These are phyloP conservation scores for Meteorus sp. DNA, from an alignment of 1,140 invertebrate genomes.

Conservation along the genomic window DNA sequence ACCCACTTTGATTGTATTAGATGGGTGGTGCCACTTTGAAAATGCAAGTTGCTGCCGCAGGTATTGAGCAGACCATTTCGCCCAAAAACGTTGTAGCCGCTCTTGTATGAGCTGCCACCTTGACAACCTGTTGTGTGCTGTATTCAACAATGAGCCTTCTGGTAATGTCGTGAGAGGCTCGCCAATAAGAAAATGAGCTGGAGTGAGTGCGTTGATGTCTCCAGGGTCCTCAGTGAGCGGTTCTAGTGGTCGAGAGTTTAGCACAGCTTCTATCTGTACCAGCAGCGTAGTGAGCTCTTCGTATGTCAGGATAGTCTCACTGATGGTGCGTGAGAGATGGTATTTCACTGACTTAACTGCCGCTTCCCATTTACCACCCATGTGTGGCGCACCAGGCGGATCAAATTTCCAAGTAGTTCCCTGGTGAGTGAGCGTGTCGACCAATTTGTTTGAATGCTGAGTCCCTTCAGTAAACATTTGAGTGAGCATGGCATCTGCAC, in stretches of 20 bases:
- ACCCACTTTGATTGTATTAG: conserved; percentile 6
- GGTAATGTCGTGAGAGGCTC: not conserved
- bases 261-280: not conserved
- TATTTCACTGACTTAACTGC: not conserved
- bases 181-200: conserved; percentile 1
- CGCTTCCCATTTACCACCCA: not conserved
- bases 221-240: not conserved
- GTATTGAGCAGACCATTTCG: not conserved
- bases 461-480: not conserved
- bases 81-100: not conserved
- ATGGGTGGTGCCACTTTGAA: not conserved
- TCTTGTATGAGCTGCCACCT: not conserved
- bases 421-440: too few relatives aligned
- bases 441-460: too few relatives aligned
- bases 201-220: not conserved
- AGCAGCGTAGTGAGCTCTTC: not conserved
- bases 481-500: conserved; percentile 4
- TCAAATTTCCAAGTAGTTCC: too few relatives aligned
- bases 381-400: too few relatives aligned
- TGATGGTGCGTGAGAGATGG: not conserved
- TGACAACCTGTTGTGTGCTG: not conserved
- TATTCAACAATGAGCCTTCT: not conserved
- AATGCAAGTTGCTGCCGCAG: not conserved
- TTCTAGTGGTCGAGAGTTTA: not conserved
- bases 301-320: not conserved